Conservation (phyloP, 1,140 invertebrate species). For the Zaprionus vittiger region DNA sequence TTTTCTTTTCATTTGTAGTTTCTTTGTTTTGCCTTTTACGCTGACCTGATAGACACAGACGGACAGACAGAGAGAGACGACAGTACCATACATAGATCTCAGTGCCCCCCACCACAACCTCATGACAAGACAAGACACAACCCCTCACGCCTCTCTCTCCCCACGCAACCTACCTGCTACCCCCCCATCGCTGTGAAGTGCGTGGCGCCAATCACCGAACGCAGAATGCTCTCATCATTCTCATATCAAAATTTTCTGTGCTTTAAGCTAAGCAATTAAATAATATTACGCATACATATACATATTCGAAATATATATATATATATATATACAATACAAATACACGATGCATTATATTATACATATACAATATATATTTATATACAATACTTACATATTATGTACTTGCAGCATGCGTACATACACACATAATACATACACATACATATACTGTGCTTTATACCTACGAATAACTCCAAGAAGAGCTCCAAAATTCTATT, state of each 20-base stretch:
- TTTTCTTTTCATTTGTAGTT: constrained; percentile 7
- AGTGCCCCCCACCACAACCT: constrained; percentile 3
- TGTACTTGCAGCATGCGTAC: constrained; percentile 39
- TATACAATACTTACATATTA: constrained; percentile 61
- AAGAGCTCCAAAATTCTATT: constrained; percentile 73
- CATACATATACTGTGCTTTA: constrained; percentile 67
- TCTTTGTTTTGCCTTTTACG: constrained; percentile 5
- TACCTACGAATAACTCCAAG: constrained; percentile 64
- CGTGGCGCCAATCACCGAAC: constrained; percentile 48
- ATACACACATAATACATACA: constrained; percentile 20
- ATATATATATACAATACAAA: constrained; percentile 53
- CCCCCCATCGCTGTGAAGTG: constrained; percentile 6
- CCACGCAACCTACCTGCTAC: not conserved
- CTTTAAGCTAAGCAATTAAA: constrained; percentile 80
- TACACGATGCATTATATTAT: constrained; percentile 41
- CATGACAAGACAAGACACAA: not conserved
- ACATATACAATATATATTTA: constrained; percentile 60
- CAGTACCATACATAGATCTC: constrained; percentile 4
- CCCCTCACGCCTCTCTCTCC: not conserved
- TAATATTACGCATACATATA: constrained; percentile 57
- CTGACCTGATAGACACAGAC: not conserved
- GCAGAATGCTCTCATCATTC: constrained; percentile 66
- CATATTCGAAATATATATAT: constrained; percentile 58
- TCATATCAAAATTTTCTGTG: constrained; percentile 81
- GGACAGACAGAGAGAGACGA: not conserved